Percentiles rank a stretch among this genome's conserved stretches.
These are phyloP conservation scores for Cepphus grylle DNA, from an alignment of 2,113 vertebrate species.

Conservation along the genomic window DNA sequence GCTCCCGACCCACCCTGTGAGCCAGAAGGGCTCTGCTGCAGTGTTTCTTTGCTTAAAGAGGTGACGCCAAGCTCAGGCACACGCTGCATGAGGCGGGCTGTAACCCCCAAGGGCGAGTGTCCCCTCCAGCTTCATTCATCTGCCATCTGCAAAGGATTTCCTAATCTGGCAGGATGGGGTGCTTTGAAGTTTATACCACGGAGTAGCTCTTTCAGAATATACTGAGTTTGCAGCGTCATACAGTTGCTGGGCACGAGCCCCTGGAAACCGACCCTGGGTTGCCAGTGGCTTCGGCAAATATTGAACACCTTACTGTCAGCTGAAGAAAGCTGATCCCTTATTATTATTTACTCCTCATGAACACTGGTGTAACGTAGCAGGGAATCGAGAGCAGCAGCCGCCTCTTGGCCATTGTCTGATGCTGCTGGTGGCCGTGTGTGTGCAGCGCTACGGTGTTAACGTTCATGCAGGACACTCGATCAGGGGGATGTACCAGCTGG, in stretches of 20 bases:
- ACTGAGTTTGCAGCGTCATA: background rate
- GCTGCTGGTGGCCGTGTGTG: background rate
- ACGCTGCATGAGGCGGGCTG: background rate
- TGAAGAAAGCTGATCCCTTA: background rate
- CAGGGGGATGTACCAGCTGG: background rate
- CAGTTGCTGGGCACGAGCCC: background rate
- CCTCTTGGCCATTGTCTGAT: background rate
- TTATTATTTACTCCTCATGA: conserved; percentile 18
- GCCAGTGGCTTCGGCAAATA: background rate
- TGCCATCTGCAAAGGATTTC: background rate
- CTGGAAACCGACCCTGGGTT: background rate
- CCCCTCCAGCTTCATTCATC: background rate
- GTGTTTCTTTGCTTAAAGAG: background rate
- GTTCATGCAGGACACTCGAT: background rate
- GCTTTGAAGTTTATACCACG: background rate
- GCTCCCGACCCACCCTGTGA: rapidly evolving
- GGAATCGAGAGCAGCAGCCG: background rate
- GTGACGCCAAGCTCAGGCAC: background rate
- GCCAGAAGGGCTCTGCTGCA: background rate
- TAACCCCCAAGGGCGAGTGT: background rate
- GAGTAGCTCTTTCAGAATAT: background rate
- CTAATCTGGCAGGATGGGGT: background rate
- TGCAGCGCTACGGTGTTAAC: background rate
- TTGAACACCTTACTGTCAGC: background rate
- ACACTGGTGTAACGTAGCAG: background rate